Conservation (phyloP, 2,888 invertebrate species). For the Melangyna quadrimaculata region DNA sequence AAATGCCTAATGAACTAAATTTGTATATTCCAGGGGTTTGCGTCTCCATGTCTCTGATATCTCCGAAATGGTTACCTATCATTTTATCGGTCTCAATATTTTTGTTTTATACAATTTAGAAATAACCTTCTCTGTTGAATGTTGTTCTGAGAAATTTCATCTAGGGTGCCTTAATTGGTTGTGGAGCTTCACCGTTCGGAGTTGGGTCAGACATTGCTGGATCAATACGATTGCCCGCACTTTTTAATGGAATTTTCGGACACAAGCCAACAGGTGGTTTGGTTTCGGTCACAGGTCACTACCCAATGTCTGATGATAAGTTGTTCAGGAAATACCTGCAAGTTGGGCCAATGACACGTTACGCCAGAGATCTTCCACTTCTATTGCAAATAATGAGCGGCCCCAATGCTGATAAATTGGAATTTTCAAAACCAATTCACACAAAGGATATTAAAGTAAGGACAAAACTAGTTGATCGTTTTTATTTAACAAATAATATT, state of each 20-base stretch:
- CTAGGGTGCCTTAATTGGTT: slow-evolving; percentile 87
- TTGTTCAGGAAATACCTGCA: slow-evolving; percentile 82
- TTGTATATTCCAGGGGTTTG: no score
- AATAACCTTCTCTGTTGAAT: background rate
- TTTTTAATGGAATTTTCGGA: slow-evolving; percentile 93
- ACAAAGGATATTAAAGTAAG: slow-evolving; percentile 81
- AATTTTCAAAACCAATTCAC: slow-evolving; percentile 82
- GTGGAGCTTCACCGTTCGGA: slow-evolving; percentile 89
- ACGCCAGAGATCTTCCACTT: slow-evolving; percentile 87
- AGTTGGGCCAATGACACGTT: slow-evolving; percentile 89
- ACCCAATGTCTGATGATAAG: slow-evolving; percentile 82
- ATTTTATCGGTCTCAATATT: slow-evolving; percentile 23
- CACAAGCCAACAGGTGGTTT: slow-evolving; percentile 91
- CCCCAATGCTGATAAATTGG: slow-evolving; percentile 79
- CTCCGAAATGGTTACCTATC: background rate
- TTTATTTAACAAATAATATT: background rate
- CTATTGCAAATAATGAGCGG: slow-evolving; percentile 85
- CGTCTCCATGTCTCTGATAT: no score
- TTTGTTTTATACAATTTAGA: slow-evolving; percentile 39
- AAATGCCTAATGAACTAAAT: no score
- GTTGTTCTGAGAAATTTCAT: slow-evolving; percentile 34
- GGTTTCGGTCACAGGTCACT: slow-evolving; percentile 83
- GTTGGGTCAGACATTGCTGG: slow-evolving; percentile 94
- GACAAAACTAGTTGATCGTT: background rate
- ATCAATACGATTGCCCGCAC: slow-evolving; percentile 92